Evolutionary conservation across 2,797 vertebrate genomes (phyloP).

Genomic region (Falco concolor): DNA sequence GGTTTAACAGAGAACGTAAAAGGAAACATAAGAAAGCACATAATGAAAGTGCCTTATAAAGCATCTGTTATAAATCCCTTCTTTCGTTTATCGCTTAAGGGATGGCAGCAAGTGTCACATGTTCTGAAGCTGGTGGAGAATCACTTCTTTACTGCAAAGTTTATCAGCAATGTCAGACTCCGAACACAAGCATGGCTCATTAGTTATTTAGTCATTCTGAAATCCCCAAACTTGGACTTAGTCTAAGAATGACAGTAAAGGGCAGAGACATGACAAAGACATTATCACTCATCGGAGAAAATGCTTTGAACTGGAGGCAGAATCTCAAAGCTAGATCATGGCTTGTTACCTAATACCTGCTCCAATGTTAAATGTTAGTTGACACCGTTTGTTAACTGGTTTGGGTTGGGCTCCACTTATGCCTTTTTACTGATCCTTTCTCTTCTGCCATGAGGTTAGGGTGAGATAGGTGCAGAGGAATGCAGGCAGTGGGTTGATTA

Average conservation of each 20-base stretch:
- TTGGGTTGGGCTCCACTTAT: not conserved
- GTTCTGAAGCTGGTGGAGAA: not conserved
- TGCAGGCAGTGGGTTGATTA: too few relatives aligned
- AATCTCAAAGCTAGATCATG: not conserved
- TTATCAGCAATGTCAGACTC: not conserved
- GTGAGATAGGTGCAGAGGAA: not conserved
- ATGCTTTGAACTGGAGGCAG: not conserved
- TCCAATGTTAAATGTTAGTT: not conserved
- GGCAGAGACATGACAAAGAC: not conserved
- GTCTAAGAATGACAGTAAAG: not conserved
- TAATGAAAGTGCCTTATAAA: conserved; percentile 5
- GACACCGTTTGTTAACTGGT: not conserved
- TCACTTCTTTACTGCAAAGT: not conserved
- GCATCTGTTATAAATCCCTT: not conserved
- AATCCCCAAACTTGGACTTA: not conserved
- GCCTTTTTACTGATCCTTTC: not conserved
- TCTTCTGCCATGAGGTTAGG: not conserved
- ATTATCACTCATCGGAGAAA: not conserved
- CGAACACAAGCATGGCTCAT: not conserved
- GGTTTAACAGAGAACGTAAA: not conserved
- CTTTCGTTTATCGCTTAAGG: not conserved
- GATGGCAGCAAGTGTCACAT: not conserved
- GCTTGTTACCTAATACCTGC: not conserved
- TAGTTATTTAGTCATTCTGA: not conserved
- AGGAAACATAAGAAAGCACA: not conserved